Conservation (phyloP, 2,797 vertebrate species). For the Phoebastria nigripes region DNA sequence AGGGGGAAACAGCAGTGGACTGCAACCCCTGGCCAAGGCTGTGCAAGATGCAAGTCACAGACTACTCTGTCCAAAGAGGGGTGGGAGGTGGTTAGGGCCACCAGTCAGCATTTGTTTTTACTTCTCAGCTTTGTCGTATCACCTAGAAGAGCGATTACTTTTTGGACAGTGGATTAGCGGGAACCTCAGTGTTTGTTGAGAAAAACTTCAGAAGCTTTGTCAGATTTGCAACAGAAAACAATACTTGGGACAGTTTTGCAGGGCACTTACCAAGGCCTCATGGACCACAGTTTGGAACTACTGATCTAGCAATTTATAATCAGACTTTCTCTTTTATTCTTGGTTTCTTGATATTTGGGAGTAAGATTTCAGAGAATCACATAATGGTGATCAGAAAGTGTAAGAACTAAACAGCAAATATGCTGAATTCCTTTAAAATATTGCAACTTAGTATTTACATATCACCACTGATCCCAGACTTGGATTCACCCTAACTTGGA, state of each 20-base stretch:
- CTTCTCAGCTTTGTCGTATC: not conserved
- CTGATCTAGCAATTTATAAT: not conserved
- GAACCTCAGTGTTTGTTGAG: not conserved
- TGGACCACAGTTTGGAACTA: not conserved
- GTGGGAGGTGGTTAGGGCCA: not conserved
- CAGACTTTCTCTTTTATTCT: not conserved
- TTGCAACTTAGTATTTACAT: not conserved
- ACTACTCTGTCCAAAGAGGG: not conserved
- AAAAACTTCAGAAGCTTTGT: not conserved
- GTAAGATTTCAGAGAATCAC: not conserved
- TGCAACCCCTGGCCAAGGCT: not conserved
- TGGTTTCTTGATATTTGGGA: not conserved
- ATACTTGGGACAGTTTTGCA: not conserved
- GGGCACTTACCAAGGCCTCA: not conserved
- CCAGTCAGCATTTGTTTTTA: not conserved
- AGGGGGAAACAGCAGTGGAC: fast-evolving
- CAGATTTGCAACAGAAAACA: not conserved
- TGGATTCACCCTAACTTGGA: not conserved
- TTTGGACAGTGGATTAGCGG: not conserved
- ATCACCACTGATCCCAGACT: not conserved
- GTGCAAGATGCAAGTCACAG: not conserved
- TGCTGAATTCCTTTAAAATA: not conserved
- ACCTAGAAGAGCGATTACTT: not conserved
- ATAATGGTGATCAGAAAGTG: not conserved
- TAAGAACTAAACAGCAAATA: not conserved